Percentiles rank a stretch among this genome's conserved stretches.
phyloP scores from a whole-genome alignment of 2,113 vertebrate genomes.

The Dascyllus trimaculatus region DNA sequence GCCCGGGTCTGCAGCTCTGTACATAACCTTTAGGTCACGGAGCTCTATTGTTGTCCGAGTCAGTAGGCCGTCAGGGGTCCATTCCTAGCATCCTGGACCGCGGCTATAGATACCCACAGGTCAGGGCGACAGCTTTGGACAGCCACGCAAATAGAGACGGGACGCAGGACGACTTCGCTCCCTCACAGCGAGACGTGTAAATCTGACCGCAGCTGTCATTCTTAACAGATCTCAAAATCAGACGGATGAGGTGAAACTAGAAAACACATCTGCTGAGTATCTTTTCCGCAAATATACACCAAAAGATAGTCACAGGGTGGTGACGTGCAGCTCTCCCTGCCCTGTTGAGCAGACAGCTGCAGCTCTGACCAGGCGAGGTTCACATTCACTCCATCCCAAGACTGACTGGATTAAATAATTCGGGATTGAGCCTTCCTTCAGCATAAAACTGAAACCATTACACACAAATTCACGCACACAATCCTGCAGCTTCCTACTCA shows the following conservation, averaged over 20 bases:
- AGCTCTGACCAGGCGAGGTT: conserved; percentile 28
- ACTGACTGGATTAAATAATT: not conserved
- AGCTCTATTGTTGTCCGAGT: conserved; percentile 74
- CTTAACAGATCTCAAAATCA: conserved; percentile 33
- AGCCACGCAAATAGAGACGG: conserved; percentile 68
- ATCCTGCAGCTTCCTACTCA: too few relatives aligned
- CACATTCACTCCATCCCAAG: conserved; percentile 6
- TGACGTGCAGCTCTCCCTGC: conserved; percentile 36
- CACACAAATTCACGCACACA: not conserved
- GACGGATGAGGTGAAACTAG: conserved; percentile 34
- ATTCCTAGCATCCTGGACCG: conserved; percentile 68
- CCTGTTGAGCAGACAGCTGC: conserved; percentile 38
- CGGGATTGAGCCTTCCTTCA: not conserved
- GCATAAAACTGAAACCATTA: not conserved
- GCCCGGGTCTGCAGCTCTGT: conserved; percentile 52
- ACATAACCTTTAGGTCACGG: conserved; percentile 73
- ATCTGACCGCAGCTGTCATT: not conserved
- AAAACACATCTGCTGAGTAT: conserved; percentile 41
- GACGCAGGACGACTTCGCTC: conserved; percentile 38
- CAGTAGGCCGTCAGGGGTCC: conserved; percentile 51
- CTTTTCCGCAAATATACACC: too few relatives aligned
- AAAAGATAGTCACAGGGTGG: too few relatives aligned
- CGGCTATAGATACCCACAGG: conserved; percentile 79
- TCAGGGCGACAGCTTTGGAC: conserved; percentile 67
- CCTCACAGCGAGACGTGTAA: conserved; percentile 32